A percentile compares a stretch with the other conserved stretches of the same genome.
These are phyloP conservation scores for Tethya wilhelma DNA, from an alignment of 37 sponge, comb jelly and placozoan genomes.

Conservation along the genomic window DNA sequence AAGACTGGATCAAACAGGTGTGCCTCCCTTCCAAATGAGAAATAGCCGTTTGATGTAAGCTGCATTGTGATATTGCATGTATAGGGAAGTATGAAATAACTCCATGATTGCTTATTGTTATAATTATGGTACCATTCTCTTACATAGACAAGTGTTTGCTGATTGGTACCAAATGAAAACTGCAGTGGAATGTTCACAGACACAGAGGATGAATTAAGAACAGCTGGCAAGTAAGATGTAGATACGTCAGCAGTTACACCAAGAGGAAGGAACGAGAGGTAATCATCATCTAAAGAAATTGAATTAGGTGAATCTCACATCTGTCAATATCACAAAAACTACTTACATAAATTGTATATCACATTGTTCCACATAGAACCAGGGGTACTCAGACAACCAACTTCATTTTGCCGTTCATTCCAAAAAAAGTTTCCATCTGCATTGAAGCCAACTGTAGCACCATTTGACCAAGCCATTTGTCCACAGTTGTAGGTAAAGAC, in stretches of 20 bases:
- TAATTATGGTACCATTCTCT: neutral
- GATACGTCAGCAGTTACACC: constrained; percentile 5
- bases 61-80: neutral
- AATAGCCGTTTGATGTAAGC: constrained; percentile 21
- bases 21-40: constrained; percentile 32
- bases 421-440: constrained; percentile 3
- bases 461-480: constrained; percentile 25
- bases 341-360: constrained; percentile 24
- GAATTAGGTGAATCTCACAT: neutral
- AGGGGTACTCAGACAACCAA: constrained; percentile 28
- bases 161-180: constrained; percentile 18
- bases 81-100: too few relatives aligned
- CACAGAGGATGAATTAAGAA: neutral
- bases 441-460: constrained; percentile 46
- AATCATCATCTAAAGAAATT: neutral
- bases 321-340: neutral
- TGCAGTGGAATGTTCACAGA: neutral
- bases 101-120: neutral
- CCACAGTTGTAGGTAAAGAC: constrained; percentile 54
- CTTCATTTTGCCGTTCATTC: constrained; percentile 14
- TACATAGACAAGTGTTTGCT: constrained; percentile 28
- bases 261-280: constrained; percentile 19
- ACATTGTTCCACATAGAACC: constrained; percentile 25
- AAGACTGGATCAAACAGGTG: constrained; percentile 2
- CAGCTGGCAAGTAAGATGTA: neutral